Evolutionary conservation across 1,140 invertebrate genomes (phyloP), one percentile per base, ranked within the genome.

Genomic region (Phortica variegata): DNA sequence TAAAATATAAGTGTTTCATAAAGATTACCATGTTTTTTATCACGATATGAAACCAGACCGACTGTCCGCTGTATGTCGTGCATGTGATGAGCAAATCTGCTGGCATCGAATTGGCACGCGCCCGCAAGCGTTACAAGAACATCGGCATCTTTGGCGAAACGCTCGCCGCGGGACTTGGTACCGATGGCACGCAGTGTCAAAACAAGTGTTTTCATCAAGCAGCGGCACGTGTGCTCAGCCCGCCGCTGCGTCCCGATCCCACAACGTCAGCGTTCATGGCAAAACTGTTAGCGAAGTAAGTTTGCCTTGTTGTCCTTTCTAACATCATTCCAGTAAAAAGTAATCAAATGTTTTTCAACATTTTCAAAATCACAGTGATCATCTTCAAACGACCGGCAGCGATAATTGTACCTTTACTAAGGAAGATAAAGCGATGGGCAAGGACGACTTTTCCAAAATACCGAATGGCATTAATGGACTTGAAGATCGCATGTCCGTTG

Each of bases 381-480:
- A 89, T 61, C 82, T 99, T 3, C 93, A 98, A 78, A 77, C 89
- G 26, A 94, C 91, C 12, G 97, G 90, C 32, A 98, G 95, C 66
- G 96, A 98, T 74, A 93, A 99, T 76, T 98, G 95, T 79, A 97
- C 94, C 2, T 99, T 98, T 78, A 91, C 85, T 56, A 84, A 88
- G 44, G 83, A 88, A n/a, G 95, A 99, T 72, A 99, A 99, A 77
- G 87, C 86, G 13, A 38, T 90, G 1, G 97, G 97, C 0, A 86
- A 88, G 60, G 84, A 86, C 45, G 88, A 99, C 77, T 99, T 99
- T 75, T 84, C 89, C 1, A 96, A 94, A 79, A 99, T 99, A 60
- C 97, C 97, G 5, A 97, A 96, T 72, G 97, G 97, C 1, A 93
- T 99, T 0, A 99, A 99, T 77, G 97, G 97, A 3, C 90, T 97